Conservation (phyloP, 2,797 vertebrate species). For the Onychomys leucogaster region DNA sequence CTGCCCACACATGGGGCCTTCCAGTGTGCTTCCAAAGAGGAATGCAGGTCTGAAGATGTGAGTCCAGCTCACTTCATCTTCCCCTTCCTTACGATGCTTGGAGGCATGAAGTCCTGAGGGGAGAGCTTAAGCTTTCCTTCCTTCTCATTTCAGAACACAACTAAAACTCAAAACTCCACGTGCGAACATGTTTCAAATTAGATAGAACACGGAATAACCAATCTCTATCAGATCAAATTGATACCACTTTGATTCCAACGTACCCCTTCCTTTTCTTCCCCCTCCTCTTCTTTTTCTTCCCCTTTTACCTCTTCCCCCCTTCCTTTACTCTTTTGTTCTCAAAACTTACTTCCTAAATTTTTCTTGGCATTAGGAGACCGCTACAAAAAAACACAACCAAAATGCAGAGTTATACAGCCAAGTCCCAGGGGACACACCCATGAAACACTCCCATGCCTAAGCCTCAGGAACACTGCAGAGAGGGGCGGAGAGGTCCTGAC, state of each 20-base stretch:
- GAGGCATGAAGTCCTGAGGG: neutral
- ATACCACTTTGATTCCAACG: neutral
- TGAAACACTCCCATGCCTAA: neutral
- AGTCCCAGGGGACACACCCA: neutral
- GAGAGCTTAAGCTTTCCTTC: conserved; percentile 8
- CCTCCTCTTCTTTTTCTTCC: neutral
- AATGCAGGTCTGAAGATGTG: neutral
- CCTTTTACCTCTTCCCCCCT: neutral
- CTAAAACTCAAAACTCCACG: neutral
- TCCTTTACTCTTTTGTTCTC: neutral
- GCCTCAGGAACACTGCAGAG: neutral
- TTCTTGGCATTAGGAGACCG: neutral
- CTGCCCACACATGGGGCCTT: neutral
- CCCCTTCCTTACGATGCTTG: neutral
- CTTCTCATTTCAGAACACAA: neutral
- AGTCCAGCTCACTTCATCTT: neutral
- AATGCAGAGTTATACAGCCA: neutral
- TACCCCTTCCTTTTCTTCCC: too few species aligned
- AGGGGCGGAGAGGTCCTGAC: neutral
- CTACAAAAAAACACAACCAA: neutral
- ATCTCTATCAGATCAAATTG: neutral
- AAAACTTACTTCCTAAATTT: neutral
- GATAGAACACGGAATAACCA: neutral
- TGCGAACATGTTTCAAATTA: neutral
- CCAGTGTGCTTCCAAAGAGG: neutral